A percentile compares a stretch with the other conserved stretches of the same genome.
Evolutionary conservation across 1,140 invertebrate species (phyloP).

Genomic region (Neoseiulus cucumeris): DNA sequence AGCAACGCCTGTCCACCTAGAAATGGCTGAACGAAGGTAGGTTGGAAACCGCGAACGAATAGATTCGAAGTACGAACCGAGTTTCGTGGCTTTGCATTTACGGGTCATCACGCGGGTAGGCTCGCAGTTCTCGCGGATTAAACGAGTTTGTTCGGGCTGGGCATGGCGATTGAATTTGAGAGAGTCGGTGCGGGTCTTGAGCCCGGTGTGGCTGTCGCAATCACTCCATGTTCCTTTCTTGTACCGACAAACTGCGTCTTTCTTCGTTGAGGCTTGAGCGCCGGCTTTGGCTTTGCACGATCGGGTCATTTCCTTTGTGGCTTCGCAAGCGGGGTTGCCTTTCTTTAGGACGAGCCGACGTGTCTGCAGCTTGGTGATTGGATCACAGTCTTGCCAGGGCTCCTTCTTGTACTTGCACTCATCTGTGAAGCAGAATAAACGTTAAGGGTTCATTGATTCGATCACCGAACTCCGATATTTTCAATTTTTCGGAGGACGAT

Average conservation of each 20-base stretch:
- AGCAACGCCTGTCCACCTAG: too few relatives aligned
- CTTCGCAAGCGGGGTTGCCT: conserved; percentile 51
- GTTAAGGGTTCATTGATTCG: too few relatives aligned
- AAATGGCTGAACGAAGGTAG: too few relatives aligned
- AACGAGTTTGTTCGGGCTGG: background rate
- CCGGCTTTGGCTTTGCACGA: conserved; percentile 58
- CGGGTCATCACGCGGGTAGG: conserved; percentile 16
- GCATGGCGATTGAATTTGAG: conserved; percentile 23
- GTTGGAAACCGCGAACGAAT: too few relatives aligned
- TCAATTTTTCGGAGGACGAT: too few relatives aligned
- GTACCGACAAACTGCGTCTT: conserved; percentile 19
- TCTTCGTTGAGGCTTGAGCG: conserved; percentile 22
- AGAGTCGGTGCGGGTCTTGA: conserved; percentile 16
- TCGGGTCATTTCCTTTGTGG: conserved; percentile 62
- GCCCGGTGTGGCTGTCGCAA: conserved; percentile 16
- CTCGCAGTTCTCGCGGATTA: conserved; percentile 14
- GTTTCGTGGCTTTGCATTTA: conserved; percentile 19
- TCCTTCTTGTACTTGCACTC: conserved; percentile 56
- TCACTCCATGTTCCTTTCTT: conserved; percentile 20
- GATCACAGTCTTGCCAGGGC: conserved; percentile 62
- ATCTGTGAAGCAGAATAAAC: background rate
- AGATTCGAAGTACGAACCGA: background rate
- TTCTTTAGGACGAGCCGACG: conserved; percentile 60
- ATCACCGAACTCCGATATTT: too few relatives aligned
- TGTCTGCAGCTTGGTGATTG: conserved; percentile 52